phyloP scores from a whole-genome alignment of 2,113 vertebrate genomes.

The Lasiurus cinereus region DNA sequence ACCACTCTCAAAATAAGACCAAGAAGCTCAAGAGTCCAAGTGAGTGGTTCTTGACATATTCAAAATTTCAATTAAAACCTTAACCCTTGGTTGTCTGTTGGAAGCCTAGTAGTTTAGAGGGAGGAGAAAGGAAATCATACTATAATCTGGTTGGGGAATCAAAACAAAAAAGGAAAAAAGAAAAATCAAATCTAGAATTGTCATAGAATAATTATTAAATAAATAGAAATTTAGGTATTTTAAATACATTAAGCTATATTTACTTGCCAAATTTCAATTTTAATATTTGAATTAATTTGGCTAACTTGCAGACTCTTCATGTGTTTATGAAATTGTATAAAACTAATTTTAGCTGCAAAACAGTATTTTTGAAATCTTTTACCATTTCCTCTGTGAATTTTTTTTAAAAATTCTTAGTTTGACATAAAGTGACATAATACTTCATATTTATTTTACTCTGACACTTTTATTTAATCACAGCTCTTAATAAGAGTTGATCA shows the following conservation, averaged over 20 bases:
- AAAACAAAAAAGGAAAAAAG: background rate
- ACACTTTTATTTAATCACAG: background rate
- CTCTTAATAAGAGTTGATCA: background rate
- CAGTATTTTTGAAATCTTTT: background rate
- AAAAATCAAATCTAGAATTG: background rate
- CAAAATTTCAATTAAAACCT: slow-evolving; percentile 66
- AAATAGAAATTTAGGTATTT: slow-evolving; percentile 23
- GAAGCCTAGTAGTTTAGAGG: background rate
- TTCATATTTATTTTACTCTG: background rate
- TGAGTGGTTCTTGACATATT: slow-evolving; percentile 50
- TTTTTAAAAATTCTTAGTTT: background rate
- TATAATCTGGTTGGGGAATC: background rate
- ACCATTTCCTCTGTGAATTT: background rate
- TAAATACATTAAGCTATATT: background rate
- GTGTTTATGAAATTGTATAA: background rate
- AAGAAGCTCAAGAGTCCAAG: background rate
- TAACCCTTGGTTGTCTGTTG: slow-evolving; percentile 47
- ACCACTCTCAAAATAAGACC: slow-evolving; percentile 66
- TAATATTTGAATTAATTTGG: slow-evolving; percentile 16
- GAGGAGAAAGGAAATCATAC: background rate
- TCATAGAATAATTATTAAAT: slow-evolving; percentile 18
- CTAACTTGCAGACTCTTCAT: background rate
- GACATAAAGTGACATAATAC: background rate
- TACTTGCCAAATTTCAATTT: slow-evolving; percentile 11
- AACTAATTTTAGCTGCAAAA: background rate